A percentile compares a stretch with the other conserved stretches of the same genome.
Conservation (phyloP, 2,797 vertebrate genomes). For the Podarcis lilfordi region DNA sequence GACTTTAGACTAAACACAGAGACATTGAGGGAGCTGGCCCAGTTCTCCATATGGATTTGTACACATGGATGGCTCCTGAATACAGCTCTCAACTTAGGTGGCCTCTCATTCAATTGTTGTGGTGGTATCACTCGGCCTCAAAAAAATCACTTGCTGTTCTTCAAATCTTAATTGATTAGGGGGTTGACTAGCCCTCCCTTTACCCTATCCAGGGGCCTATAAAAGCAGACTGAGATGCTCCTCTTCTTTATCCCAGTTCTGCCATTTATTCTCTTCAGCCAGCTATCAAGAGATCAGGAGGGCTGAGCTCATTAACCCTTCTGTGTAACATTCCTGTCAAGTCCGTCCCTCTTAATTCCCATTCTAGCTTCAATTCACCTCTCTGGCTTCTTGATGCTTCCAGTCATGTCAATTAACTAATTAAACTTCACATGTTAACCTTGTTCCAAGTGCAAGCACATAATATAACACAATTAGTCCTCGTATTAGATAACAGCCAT, state of each 20-base stretch:
- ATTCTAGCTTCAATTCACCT: not conserved
- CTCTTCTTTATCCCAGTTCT: not conserved
- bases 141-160: not conserved
- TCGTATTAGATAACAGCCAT: not conserved
- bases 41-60: too few relatives aligned
- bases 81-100: too few relatives aligned
- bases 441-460: not conserved
- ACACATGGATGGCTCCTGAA: too few relatives aligned
- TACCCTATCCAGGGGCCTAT: not conserved
- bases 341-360: not conserved
- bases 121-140: too few relatives aligned
- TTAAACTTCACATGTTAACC: slow-evolving; percentile 14
- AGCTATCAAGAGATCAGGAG: not conserved
- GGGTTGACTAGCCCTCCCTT: not conserved
- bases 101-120: too few relatives aligned
- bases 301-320: not conserved
- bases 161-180: too few relatives aligned
- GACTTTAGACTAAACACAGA: too few relatives aligned
- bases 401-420: slow-evolving; percentile 13
- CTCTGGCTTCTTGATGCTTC: not conserved
- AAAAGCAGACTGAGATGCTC: not conserved
- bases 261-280: not conserved
- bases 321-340: not conserved
- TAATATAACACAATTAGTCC: not conserved
- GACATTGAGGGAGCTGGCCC: too few relatives aligned